Percentiles rank a stretch among this genome's conserved stretches.
phyloP scores from a whole-genome alignment of 2,113 vertebrate species.

The Ramphastos sulfuratus region DNA sequence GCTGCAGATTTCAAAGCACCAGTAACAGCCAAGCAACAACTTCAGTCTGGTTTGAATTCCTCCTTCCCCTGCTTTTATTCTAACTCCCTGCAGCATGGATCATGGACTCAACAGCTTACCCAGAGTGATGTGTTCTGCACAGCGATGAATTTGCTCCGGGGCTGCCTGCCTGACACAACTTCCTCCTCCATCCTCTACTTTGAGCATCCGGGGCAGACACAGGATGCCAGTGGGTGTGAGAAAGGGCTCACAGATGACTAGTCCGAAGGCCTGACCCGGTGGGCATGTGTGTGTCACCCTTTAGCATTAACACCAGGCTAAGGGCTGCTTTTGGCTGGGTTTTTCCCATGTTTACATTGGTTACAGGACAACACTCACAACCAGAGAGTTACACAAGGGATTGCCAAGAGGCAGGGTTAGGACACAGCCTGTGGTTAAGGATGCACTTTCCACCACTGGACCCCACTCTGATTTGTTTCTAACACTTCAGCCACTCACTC shows the following conservation, averaged over 20 bases:
- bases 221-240: conserved; percentile 64
- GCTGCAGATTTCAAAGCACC: background rate
- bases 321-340: background rate
- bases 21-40: background rate
- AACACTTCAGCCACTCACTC: background rate
- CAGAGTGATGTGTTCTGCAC: background rate
- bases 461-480: background rate
- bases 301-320: background rate
- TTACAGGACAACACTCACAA: conserved; percentile 19
- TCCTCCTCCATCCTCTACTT: background rate
- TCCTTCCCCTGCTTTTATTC: background rate
- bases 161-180: background rate
- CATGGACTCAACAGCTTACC: rapidly evolving
- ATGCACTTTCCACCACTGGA: background rate
- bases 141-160: background rate
- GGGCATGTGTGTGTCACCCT: background rate
- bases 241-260: background rate
- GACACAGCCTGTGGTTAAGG: background rate
- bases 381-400: background rate
- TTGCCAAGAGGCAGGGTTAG: background rate
- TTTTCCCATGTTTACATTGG: conserved; percentile 27
- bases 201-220: background rate
- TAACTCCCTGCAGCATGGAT: background rate
- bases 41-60: background rate
- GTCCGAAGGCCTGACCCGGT: background rate